phyloP scores from a whole-genome alignment of 2,888 invertebrate genomes.

The Eustalomyia histrio region DNA sequence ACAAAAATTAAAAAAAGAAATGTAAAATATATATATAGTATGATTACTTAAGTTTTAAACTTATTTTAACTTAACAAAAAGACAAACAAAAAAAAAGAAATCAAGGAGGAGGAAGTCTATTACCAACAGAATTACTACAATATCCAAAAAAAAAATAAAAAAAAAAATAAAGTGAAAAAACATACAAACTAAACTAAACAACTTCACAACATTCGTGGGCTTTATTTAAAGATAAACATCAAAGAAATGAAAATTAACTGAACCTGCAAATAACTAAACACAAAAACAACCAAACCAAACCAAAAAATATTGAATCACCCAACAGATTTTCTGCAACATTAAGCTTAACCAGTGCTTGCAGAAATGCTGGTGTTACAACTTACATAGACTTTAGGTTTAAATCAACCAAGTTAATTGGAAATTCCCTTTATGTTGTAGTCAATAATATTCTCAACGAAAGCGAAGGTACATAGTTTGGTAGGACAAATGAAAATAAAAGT shows the following conservation, averaged over 20 bases:
- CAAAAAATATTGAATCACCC: constrained; percentile 26
- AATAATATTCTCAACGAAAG: constrained; percentile 62
- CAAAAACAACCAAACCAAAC: not conserved
- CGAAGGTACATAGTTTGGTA: constrained; percentile 44
- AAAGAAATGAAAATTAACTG: constrained; percentile 60
- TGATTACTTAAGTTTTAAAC: constrained; percentile 34
- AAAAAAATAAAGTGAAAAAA: constrained; percentile 26
- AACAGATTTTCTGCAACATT: constrained; percentile 31
- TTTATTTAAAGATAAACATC: constrained; percentile 75
- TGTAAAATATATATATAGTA: constrained; percentile 37
- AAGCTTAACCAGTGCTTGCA: not conserved
- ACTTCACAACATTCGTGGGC: constrained; percentile 71
- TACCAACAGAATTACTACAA: constrained; percentile 38
- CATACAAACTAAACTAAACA: constrained; percentile 47
- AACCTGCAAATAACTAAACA: constrained; percentile 54
- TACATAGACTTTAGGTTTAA: constrained; percentile 40
- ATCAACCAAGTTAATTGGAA: constrained; percentile 59
- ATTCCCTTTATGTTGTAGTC: constrained; percentile 60
- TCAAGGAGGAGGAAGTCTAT: constrained; percentile 63
- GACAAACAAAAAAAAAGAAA: constrained; percentile 30
- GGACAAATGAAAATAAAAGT: constrained; percentile 58
- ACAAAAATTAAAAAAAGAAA: constrained; percentile 3
- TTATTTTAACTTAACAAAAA: constrained; percentile 11
- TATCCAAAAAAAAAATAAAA: too few species aligned
- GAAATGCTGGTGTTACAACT: not conserved